Evolutionary conservation across 2,888 invertebrate species (phyloP), one percentile per base, ranked within the genome.

Genomic region (Cyaniris semiargus): DNA sequence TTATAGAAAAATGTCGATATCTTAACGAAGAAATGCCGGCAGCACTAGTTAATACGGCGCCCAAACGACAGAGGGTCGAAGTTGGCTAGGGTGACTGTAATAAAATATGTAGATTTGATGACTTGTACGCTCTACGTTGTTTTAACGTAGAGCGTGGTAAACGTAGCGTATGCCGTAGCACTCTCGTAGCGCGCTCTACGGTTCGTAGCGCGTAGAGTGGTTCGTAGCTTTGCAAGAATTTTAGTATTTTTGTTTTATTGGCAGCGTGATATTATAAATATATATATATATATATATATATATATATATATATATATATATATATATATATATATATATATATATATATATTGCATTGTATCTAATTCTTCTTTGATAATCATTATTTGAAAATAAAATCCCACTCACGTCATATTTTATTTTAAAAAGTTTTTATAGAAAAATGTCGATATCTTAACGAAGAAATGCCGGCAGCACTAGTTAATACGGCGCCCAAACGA

Each of bases 61-160:
- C 86, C 88, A 83, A 86, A 87, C 81, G 80, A 79, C 87, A 86
- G 92, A 92, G 91, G 92, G 92, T 90, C 89, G 88, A 86, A 88
- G 87, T 88, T 86, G 87, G 88, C 87, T 87, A 89, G 89, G 87
- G 89, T 90, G 85, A 87, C 91, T 66, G 27, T 92, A 93, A 93
- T 94, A 93, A 93, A 94, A 94, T 94, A 93, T 93, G 94, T 90
- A 94, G 94, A 94, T 94, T 93, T 93, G 93, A 94, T 93, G 93
- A 94, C 92, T 93, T 94, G 93, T 91, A n/a, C n/a, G n/a, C n/a
- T n/a, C n/a, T n/a, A n/a, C n/a, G n/a, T n/a, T 34, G 34, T 34
- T 34, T 44, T 44, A 44, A 10, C 44, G 10, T 44, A 44, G 44
- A 44, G 44, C 44, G 44, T 13, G 44, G 44, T 44, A 44, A 44